phyloP scores from a whole-genome alignment of 2,888 invertebrate species.

The Melikaiella ostensackeni region DNA sequence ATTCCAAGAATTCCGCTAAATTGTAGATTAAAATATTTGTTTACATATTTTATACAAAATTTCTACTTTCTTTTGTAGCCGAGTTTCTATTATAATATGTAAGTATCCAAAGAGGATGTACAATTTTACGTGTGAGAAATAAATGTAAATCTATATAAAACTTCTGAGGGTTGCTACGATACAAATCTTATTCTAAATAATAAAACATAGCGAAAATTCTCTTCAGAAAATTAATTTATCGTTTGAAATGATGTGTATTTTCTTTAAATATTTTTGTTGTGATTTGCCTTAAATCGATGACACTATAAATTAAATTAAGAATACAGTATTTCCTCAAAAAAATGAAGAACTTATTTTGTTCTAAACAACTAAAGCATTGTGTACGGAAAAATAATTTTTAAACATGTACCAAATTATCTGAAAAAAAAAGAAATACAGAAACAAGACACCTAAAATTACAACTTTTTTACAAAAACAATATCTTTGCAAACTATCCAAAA shows the following conservation, averaged over 20 bases:
- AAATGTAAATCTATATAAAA: too few relatives aligned
- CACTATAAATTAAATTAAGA: not conserved
- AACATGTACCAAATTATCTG: not conserved
- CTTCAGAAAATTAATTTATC: too few relatives aligned
- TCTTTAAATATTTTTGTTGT: too few relatives aligned
- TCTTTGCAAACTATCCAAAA: not conserved
- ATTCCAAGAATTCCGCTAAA: not conserved
- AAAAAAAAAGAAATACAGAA: not conserved
- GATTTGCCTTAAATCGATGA: not conserved
- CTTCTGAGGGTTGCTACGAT: too few relatives aligned
- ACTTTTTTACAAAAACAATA: not conserved
- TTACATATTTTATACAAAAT: too few relatives aligned
- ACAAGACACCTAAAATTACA: not conserved
- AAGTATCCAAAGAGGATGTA: too few relatives aligned
- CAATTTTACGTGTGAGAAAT: too few relatives aligned
- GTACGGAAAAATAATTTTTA: not conserved
- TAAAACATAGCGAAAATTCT: too few relatives aligned
- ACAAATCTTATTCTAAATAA: too few relatives aligned
- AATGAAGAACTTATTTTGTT: not conserved
- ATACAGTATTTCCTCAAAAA: not conserved
- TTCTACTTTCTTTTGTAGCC: too few relatives aligned
- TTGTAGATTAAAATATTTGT: not conserved
- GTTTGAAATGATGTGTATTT: too few relatives aligned
- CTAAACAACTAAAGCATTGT: not conserved
- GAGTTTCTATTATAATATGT: too few relatives aligned